Base-by-base conservation (phyloP, 2,113 vertebrate species). In the Clarias batrachus region DNA sequence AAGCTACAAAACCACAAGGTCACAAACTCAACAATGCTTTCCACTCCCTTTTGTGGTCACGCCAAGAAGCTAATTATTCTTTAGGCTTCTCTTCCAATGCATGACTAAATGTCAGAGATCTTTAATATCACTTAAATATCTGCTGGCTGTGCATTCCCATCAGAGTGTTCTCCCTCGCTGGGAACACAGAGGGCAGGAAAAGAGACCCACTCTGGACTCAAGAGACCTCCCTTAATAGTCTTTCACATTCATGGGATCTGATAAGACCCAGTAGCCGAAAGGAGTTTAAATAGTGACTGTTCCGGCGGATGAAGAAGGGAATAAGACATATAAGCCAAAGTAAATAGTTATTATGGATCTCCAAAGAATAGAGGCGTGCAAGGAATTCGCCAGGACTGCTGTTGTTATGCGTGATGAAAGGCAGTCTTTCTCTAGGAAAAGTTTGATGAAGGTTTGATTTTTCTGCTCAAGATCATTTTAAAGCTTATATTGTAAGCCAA, bases 281-380 rank as follows among this genome's bases (percentile, higher is more conserved):
- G 87, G 88, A 86, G 89, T 92, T 94, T 92, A 93, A 93, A 93
- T 83, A 91, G 89, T 86, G 87, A 93, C 91, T 88, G 88, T 87
- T 90, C 89, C 86, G 89, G 90, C 25, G 81, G 30, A 68, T 48
- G 85, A 87, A 81, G 83, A 83, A 23, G 85, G 88, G 81, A 87
- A 91, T 90, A 91, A 93, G 86, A 81, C 89, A 91, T 92, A 93
- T 91, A 94, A 94, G 91, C 92, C 92, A 93, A 92, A 93, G 93
- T 91, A 94, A 94, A 94, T 92, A 94, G 91, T 94, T 93, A 93
- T 95, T 93, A 95, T 86, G 87, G 89, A 88, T 90, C 92, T 94
- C 91, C 90, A 91, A 94, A 93, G 93, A 91, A 90, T 88, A 87
- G 87, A 65, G 81, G 90, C 88, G 88, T 92, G 92, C 92, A 87